Base-by-base conservation (phyloP, 2,888 invertebrate species). In the Neria commutata region DNA sequence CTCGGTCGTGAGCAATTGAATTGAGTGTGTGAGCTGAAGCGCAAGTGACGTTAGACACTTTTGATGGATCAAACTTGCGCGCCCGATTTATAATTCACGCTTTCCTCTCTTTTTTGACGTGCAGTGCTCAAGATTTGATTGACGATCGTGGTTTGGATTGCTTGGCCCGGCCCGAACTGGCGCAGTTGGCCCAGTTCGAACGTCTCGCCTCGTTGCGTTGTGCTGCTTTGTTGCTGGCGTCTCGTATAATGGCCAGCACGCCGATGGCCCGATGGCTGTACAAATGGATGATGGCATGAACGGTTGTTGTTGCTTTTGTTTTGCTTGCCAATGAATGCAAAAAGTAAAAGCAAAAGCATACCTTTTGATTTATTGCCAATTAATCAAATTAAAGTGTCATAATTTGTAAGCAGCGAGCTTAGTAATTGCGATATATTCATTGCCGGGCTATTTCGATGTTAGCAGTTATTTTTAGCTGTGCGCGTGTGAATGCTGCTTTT, bases 371-470 rank as follows among this genome's bases (percentile, higher is more conserved):
- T 74, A 74, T 74, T 69, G 73, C 65, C 74, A 74, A 74, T 74
- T 72, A 74, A 74, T 73, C 69, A 71, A 72, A 74, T 73, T 73
- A 71, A 73, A 75, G 72, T 71, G 74, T 71, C 71, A 73, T 75
- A 73, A 73, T 68, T 73, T 54, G 51, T 50, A 46, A 26, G 53
- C 50, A 45, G 46, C 37, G 26, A 47, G 46, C 34, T 46, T 8
- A 59, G 54, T 59, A 51, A 55, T 59, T 54, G 50, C 29, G 47
- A 29, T 6, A n/a, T n/a, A n/a, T n/a, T n/a, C n/a, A n/a, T n/a
- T n/a, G n/a, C n/a, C n/a, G n/a, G n/a, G n/a, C n/a, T n/a, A n/a
- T n/a, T n/a, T n/a, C n/a, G n/a, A n/a, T n/a, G n/a, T n/a, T n/a
- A n/a, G n/a, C n/a, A n/a, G n/a, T n/a, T n/a, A n/a, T n/a, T n/a